Percentiles rank a stretch among this genome's conserved stretches.
These are phyloP conservation scores for Aythya baeri DNA, from an alignment of 2,113 vertebrate species.

Conservation along the genomic window DNA sequence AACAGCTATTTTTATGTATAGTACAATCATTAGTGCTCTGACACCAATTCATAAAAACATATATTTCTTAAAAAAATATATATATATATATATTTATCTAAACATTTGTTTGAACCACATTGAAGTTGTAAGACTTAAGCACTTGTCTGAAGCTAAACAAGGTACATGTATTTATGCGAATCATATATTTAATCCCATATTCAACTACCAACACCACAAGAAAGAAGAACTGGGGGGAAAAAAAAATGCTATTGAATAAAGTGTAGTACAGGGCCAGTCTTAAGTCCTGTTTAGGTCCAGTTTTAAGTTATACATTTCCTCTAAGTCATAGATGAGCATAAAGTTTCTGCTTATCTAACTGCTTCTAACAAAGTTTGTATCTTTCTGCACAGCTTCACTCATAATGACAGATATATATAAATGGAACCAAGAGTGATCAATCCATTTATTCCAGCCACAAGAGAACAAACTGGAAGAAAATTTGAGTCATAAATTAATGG, in stretches of 20 bases:
- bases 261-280: background rate
- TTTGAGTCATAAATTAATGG: background rate
- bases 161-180: background rate
- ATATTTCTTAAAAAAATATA: background rate
- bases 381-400: background rate
- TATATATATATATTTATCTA: background rate
- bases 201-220: background rate
- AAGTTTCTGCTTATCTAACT: background rate
- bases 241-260: background rate
- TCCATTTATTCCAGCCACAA: background rate
- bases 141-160: background rate
- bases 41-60: background rate
- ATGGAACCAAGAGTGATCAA: background rate
- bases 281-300: too few species aligned
- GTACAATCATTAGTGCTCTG: background rate
- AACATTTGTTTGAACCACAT: background rate
- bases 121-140: background rate
- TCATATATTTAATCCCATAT: background rate
- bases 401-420: background rate
- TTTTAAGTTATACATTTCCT: background rate
- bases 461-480: background rate
- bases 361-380: background rate
- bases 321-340: background rate
- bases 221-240: background rate
- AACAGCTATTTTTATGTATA: conserved; percentile 12